phyloP scores from a whole-genome alignment of 2,797 vertebrate genomes.

The Crocodylus rhombifer region DNA sequence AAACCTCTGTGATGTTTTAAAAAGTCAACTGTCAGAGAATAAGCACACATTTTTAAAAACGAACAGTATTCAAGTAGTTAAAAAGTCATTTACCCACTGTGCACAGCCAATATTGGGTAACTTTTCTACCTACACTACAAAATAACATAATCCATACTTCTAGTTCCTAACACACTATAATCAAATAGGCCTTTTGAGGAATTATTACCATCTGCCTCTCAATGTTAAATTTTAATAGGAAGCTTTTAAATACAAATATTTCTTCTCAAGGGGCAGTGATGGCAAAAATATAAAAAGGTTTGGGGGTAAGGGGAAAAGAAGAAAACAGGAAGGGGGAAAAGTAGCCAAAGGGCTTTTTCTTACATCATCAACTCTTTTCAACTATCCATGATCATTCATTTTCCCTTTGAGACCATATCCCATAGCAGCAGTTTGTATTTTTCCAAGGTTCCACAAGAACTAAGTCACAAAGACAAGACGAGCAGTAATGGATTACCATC shows the following conservation, averaged over 20 bases:
- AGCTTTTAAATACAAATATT: slow-evolving; percentile 20
- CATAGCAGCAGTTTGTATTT: slow-evolving; percentile 30
- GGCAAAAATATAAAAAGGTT: not conserved
- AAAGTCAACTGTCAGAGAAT: not conserved
- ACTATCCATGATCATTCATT: slow-evolving; percentile 31
- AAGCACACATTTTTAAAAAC: not conserved
- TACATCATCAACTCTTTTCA: slow-evolving; percentile 31
- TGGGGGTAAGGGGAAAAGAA: not conserved
- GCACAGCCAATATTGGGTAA: no score
- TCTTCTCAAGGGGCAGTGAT: slow-evolving; percentile 21
- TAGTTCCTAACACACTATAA: not conserved
- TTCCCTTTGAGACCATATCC: not conserved
- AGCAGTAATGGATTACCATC: slow-evolving; percentile 39
- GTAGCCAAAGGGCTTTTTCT: slow-evolving; percentile 4
- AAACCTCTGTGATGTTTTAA: not conserved
- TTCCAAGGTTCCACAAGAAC: slow-evolving; percentile 44
- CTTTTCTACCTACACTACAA: not conserved
- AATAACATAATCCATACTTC: not conserved
- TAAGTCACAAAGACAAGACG: slow-evolving; percentile 19
- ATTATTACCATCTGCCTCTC: not conserved
- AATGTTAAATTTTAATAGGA: not conserved
- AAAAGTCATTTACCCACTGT: not conserved
- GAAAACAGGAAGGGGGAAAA: not conserved
- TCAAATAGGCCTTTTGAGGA: not conserved
- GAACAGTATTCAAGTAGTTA: not conserved